Conservation (phyloP, 1,140 invertebrate genomes). For the Macrosteles quadrilineatus region DNA sequence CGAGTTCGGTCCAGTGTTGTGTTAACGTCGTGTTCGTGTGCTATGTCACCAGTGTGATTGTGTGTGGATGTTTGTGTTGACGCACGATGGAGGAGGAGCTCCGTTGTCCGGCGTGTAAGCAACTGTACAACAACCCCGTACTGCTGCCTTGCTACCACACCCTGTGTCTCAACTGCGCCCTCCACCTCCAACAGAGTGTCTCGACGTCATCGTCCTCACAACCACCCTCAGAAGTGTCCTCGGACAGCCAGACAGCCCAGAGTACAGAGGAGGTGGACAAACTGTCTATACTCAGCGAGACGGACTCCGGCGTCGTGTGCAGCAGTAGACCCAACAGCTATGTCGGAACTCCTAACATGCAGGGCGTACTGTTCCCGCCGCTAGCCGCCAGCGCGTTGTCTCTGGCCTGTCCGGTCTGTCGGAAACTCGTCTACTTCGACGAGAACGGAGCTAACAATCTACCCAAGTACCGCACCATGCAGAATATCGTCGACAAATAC, state of each 20-base stretch:
- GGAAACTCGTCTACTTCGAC: slow-evolving; percentile 89
- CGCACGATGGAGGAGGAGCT: slow-evolving; percentile 89
- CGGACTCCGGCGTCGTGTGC: slow-evolving; percentile 93
- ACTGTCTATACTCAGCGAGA: slow-evolving; percentile 94
- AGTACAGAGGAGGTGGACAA: slow-evolving; percentile 84
- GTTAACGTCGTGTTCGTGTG: not conserved
- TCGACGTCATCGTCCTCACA: slow-evolving; percentile 42
- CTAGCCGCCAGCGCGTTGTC: slow-evolving; percentile 63
- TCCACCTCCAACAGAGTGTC: slow-evolving; percentile 70
- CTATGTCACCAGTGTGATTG: not conserved
- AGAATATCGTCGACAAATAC: slow-evolving; percentile 91
- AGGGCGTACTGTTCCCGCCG: slow-evolving; percentile 65
- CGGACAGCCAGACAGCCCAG: slow-evolving; percentile 57
- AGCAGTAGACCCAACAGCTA: slow-evolving; percentile 90
- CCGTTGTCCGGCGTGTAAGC: slow-evolving; percentile 89
- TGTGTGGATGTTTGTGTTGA: not conserved
- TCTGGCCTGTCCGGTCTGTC: slow-evolving; percentile 77
- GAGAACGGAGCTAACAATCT: slow-evolving; percentile 91
- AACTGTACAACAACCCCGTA: slow-evolving; percentile 89
- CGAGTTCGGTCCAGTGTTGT: too few relatives aligned
- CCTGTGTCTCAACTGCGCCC: slow-evolving; percentile 86
- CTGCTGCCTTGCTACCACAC: slow-evolving; percentile 93
- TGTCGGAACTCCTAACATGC: slow-evolving; percentile 80
- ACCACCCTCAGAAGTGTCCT: slow-evolving; percentile 56
- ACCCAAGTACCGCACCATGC: slow-evolving; percentile 89